These are phyloP conservation scores for Ernsta delagoae DNA, from an alignment of 2,888 invertebrate genomes.

Conservation along the genomic window DNA sequence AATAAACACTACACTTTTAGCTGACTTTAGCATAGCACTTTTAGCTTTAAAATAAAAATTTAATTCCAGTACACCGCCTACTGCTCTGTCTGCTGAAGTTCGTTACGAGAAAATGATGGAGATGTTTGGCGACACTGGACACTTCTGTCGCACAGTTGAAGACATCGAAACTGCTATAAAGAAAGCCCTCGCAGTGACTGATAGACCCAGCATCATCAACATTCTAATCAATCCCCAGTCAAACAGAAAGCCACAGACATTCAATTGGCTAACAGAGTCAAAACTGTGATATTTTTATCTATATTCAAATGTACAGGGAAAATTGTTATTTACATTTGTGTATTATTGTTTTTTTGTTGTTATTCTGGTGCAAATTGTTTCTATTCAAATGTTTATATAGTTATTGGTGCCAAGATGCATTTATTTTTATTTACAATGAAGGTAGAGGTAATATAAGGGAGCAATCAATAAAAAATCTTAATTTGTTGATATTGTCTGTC, in stretches of 20 bases:
- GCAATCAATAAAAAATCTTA: constrained; percentile 11
- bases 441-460: constrained; percentile 8
- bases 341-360: constrained; percentile 16
- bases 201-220: constrained; percentile 95
- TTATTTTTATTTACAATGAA: neutral
- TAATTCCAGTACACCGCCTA: constrained; percentile 91
- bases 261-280: constrained; percentile 96
- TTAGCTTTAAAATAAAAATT: too few species aligned
- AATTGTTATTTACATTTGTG: constrained; percentile 32
- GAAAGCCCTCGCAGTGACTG: constrained; percentile 87
- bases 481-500: constrained; percentile 71
- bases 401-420: constrained; percentile 5
- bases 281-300: constrained; percentile 87
- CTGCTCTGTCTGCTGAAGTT: constrained; percentile 90
- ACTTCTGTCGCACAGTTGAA: constrained; percentile 90
- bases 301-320: constrained; percentile 23
- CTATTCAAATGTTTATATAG: constrained; percentile 22
- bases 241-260: constrained; percentile 95
- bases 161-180: constrained; percentile 90
- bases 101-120: constrained; percentile 96
- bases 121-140: constrained; percentile 93
- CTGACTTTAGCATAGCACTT: neutral
- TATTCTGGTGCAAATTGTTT: constrained; percentile 26
- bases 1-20: too few species aligned
- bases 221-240: constrained; percentile 95